Evolutionary conservation across 2,113 vertebrate genomes (phyloP).

Genomic region (Elaphurus davidianus): DNA sequence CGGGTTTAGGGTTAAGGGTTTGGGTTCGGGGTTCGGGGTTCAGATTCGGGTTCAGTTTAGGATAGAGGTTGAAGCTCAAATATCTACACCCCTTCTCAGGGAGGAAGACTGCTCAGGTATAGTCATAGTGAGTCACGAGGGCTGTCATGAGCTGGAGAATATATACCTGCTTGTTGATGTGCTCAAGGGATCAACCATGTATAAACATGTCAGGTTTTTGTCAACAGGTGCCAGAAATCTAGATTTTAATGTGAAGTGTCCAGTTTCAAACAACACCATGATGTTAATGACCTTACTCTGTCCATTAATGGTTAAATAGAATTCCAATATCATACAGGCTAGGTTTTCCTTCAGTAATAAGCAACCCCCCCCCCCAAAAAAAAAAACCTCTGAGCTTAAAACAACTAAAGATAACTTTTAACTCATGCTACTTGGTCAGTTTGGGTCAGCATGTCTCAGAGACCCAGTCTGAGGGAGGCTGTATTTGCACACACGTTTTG

Average conservation of each 20-base stretch:
- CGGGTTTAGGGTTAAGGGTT: too few species aligned
- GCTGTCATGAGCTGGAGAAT: not conserved
- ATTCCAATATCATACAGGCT: not conserved
- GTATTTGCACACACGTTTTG: not conserved
- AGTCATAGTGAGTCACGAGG: not conserved
- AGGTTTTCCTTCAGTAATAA: not conserved
- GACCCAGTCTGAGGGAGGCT: not conserved
- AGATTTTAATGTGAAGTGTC: not conserved
- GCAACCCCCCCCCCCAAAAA: not conserved
- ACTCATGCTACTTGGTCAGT: not conserved
- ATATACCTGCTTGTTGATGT: not conserved
- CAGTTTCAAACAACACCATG: not conserved
- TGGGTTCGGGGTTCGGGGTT: too few species aligned
- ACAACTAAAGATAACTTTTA: not conserved
- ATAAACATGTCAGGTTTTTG: not conserved
- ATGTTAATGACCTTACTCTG: not conserved
- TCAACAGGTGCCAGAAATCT: not conserved
- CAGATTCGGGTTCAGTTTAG: too few species aligned
- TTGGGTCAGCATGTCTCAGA: not conserved
- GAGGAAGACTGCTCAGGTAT: not conserved
- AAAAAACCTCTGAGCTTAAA: not conserved
- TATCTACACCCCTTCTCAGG: not conserved
- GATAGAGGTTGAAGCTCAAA: not conserved
- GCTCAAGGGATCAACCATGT: not conserved
- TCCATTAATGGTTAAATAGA: not conserved